Conservation (phyloP, 2,888 invertebrate species). For the Drosophila siamana region DNA sequence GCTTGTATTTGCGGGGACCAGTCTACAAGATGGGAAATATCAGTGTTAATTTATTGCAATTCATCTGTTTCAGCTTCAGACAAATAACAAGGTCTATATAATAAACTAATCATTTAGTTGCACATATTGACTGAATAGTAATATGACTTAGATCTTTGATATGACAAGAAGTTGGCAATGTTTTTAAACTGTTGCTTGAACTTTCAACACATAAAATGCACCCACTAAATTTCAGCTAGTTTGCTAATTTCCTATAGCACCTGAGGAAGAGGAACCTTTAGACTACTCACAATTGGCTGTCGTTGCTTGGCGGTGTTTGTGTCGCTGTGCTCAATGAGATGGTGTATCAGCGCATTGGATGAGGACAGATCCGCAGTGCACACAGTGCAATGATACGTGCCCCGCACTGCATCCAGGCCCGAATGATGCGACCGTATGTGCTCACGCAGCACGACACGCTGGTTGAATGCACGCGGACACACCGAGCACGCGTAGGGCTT, state of each 20-base stretch:
- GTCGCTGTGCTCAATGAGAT: slow-evolving; percentile 94
- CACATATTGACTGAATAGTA: too few relatives aligned
- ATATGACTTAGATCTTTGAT: too few relatives aligned
- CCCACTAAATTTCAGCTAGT: too few relatives aligned
- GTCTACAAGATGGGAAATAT: slow-evolving; percentile 85
- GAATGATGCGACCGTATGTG: slow-evolving; percentile 95
- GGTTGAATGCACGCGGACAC: slow-evolving; percentile 94
- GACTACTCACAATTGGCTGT: slow-evolving; percentile 88
- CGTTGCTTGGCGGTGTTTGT: slow-evolving; percentile 93
- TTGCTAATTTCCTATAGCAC: too few relatives aligned
- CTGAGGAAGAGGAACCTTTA: too few relatives aligned
- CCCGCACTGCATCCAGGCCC: slow-evolving; percentile 90
- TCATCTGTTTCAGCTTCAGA: too few relatives aligned
- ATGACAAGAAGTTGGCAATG: too few relatives aligned
- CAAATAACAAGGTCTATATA: too few relatives aligned
- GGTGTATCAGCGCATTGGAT: slow-evolving; percentile 91
- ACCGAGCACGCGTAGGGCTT: slow-evolving; percentile 95
- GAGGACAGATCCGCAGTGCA: slow-evolving; percentile 90
- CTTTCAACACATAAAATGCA: too few relatives aligned
- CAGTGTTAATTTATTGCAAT: not conserved
- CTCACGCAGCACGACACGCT: slow-evolving; percentile 93
- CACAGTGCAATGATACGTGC: slow-evolving; percentile 91
- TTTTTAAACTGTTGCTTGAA: too few relatives aligned
- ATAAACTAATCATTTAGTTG: too few relatives aligned
- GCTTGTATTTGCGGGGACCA: slow-evolving; percentile 92